Percentiles rank a stretch among this genome's conserved stretches.
Evolutionary conservation across 2,797 vertebrate species (phyloP).

Genomic region (Lutjanus argentimaculatus): DNA sequence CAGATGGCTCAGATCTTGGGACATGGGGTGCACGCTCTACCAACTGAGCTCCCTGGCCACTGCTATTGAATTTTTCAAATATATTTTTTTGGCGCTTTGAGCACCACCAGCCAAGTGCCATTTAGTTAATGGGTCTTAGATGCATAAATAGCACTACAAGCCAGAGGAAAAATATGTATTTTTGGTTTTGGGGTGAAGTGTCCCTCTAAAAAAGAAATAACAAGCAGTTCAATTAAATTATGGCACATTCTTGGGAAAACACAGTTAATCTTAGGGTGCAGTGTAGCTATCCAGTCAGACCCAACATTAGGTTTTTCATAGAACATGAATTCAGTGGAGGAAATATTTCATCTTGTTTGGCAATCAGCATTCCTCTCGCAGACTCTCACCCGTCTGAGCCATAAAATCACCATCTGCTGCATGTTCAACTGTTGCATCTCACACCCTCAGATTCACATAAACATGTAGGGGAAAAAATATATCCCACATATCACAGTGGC

Average conservation of each 20-base stretch:
- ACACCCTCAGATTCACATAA: conserved; percentile 51
- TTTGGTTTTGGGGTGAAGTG: too few relatives aligned
- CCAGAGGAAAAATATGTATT: too few relatives aligned
- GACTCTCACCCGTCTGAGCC: conserved; percentile 50
- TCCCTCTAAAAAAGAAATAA: conserved; percentile 6
- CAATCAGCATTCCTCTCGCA: conserved; percentile 66
- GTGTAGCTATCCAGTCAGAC: neutral
- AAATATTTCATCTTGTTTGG: conserved; percentile 50
- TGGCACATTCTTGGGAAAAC: neutral
- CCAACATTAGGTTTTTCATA: neutral
- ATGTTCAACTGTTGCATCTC: conserved; percentile 71
- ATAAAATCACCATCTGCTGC: conserved; percentile 79
- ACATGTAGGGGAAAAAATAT: conserved; percentile 38
- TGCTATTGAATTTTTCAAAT: too few relatives aligned
- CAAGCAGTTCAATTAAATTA: conserved; percentile 4
- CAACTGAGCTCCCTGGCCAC: too few relatives aligned
- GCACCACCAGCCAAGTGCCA: too few relatives aligned
- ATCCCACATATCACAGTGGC: conserved; percentile 36
- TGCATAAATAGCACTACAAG: too few relatives aligned
- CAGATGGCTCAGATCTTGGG: too few relatives aligned
- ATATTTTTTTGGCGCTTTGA: too few relatives aligned
- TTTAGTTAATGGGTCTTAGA: too few relatives aligned
- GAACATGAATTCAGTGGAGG: conserved; percentile 26
- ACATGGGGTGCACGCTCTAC: too few relatives aligned
- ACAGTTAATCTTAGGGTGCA: neutral